Percentiles rank a stretch among this genome's conserved stretches.
These are phyloP conservation scores for Melipona beecheii DNA, from an alignment of 2,888 invertebrate genomes.

Conservation along the genomic window DNA sequence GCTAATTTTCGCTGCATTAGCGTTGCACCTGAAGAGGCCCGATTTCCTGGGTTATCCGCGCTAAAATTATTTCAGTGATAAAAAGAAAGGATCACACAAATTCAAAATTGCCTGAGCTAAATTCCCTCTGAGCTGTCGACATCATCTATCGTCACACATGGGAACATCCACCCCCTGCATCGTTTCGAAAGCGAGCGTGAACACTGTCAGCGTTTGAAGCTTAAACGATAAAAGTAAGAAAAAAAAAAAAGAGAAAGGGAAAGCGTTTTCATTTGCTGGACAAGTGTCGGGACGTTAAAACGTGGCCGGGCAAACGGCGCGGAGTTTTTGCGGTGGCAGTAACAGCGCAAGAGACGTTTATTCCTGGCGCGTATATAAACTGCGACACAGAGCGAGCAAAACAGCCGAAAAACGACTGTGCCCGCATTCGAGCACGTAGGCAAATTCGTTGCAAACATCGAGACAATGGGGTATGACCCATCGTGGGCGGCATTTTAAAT, in stretches of 20 bases:
- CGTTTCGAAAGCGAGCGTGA: background rate
- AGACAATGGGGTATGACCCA: slow-evolving; percentile 74
- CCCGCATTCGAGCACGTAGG: slow-evolving; percentile 78
- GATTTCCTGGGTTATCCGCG: too few relatives aligned
- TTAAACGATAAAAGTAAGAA: background rate
- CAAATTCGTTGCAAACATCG: slow-evolving; percentile 79
- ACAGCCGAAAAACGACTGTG: slow-evolving; percentile 70
- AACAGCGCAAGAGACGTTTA: slow-evolving; percentile 73
- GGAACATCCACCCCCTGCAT: too few relatives aligned
- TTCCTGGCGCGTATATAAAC: slow-evolving; percentile 78
- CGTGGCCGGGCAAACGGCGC: slow-evolving; percentile 24
- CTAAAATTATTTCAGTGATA: too few relatives aligned
- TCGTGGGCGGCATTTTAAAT: slow-evolving; percentile 74
- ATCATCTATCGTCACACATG: too few relatives aligned
- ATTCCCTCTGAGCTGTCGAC: too few relatives aligned
- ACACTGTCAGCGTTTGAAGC: slow-evolving; percentile 7
- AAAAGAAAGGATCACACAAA: too few relatives aligned
- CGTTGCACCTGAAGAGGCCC: too few relatives aligned
- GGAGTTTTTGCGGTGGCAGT: slow-evolving; percentile 37
- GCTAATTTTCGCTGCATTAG: too few relatives aligned
- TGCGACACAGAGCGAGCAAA: slow-evolving; percentile 58
- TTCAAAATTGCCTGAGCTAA: too few relatives aligned
- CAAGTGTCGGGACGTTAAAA: slow-evolving; percentile 31
- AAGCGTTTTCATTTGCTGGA: slow-evolving; percentile 3
- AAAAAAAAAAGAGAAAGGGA: background rate